These are phyloP conservation scores for Rhagoletis zephyria DNA, from an alignment of 1,140 invertebrate genomes.

Conservation along the genomic window DNA sequence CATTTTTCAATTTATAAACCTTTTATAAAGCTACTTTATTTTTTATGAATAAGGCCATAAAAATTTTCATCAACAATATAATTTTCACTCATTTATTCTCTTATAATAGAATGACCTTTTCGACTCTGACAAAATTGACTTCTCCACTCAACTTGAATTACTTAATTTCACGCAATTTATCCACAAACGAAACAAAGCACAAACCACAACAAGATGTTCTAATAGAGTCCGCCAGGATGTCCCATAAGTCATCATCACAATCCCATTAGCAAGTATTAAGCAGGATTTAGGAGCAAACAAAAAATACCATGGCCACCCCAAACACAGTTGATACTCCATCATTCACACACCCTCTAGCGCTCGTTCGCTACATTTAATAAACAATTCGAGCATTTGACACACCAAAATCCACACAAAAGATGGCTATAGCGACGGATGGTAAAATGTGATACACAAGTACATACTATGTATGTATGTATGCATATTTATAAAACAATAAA, in stretches of 20 bases:
- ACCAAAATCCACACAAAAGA: constrained; percentile 41
- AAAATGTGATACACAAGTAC: too few species aligned
- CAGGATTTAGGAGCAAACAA: background rate
- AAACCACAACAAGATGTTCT: background rate
- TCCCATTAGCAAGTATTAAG: background rate
- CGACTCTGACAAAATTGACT: background rate
- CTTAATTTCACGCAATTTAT: constrained; percentile 71
- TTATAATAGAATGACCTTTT: constrained; percentile 50
- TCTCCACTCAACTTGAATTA: constrained; percentile 61
- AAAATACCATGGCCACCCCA: background rate
- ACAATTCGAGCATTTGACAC: constrained; percentile 1
- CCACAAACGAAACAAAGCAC: constrained; percentile 54
- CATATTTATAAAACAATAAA: background rate
- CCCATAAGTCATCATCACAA: constrained; percentile 55
- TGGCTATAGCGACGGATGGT: background rate
- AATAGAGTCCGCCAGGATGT: background rate
- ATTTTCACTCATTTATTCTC: background rate
- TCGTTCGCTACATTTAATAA: background rate
- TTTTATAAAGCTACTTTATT: too few species aligned
- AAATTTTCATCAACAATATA: background rate
- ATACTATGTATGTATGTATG: too few species aligned
- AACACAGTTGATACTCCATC: background rate
- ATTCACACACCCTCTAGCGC: too few species aligned
- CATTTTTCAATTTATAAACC: too few species aligned
- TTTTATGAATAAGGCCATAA: too few species aligned